Percentiles rank a stretch among this genome's conserved stretches.
Evolutionary conservation across 2,888 invertebrate species (phyloP).

Genomic region (Drosophila trichaetosa): DNA sequence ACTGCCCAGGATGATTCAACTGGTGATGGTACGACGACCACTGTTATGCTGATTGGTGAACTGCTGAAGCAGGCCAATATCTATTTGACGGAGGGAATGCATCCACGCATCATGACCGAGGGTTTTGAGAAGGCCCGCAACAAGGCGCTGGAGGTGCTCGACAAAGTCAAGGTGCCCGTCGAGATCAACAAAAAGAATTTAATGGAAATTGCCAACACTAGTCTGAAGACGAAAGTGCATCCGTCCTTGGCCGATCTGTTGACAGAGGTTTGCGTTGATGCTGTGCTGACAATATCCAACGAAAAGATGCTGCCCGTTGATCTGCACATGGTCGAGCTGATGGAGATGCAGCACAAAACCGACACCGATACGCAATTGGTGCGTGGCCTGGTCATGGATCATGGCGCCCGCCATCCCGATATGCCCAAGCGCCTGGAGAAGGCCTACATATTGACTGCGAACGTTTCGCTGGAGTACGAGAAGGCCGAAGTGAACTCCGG

Average conservation of each 20-base stretch:
- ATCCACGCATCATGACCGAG: conserved; percentile 96
- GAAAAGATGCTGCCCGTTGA: conserved; percentile 88
- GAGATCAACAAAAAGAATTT: conserved; percentile 89
- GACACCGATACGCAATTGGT: conserved; percentile 92
- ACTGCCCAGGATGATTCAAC: conserved; percentile 99
- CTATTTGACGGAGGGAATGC: conserved; percentile 96
- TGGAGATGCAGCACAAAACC: conserved; percentile 99
- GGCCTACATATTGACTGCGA: conserved; percentile 98
- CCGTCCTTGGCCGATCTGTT: conserved; percentile 94
- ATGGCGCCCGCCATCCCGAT: conserved; percentile 98
- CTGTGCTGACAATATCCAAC: conserved; percentile 91
- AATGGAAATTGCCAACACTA: conserved; percentile 94
- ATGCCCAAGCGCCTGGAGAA: conserved; percentile 98
- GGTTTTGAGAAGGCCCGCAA: conserved; percentile 96
- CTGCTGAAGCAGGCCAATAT: conserved; percentile 98
- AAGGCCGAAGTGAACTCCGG: conserved; percentile 99
- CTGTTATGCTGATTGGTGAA: conserved; percentile 98
- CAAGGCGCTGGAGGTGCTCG: conserved; percentile 94
- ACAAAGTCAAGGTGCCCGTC: conserved; percentile 93
- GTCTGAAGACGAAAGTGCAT: conserved; percentile 96
- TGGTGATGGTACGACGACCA: conserved; percentile 99
- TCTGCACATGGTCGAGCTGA: conserved; percentile 98
- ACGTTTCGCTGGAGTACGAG: conserved; percentile 99
- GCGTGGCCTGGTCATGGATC: conserved; percentile 97
- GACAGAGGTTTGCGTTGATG: conserved; percentile 96